Evolutionary conservation across 2,113 vertebrate genomes (phyloP), one percentile per base, ranked within the genome.

Genomic region (Phainopepla nitens): DNA sequence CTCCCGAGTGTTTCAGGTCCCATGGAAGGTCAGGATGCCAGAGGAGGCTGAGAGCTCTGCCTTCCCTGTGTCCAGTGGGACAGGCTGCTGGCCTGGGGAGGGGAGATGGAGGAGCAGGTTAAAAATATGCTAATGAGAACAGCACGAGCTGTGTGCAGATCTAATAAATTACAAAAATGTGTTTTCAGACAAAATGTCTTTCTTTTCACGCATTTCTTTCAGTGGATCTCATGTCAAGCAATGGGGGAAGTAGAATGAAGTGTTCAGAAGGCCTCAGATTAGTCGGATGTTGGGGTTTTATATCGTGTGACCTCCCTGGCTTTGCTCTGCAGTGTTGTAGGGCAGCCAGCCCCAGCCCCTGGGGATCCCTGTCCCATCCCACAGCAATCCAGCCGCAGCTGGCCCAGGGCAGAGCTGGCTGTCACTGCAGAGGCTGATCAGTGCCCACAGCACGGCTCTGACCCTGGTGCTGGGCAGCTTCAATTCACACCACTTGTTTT

Each of bases 131-230:
- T 68, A 29, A 78, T 56, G 71, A 84, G 36, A 93, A 36, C 64
- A 77, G 41, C 31, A 54, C 24, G 64, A 72, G 56, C 72, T 66
- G 14, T 84, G 64, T 92, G 76, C 75, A 92, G 57, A 72, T 50
- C n/a, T 79, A 95, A 96, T 97, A 93, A 95, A 96, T 61, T 15
- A 84, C 36, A 41, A 54, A 64, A 88, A 68, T 13, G 56, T 50
- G 82, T 89, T 93, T 95, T 89, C 73, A 80, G 71, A 82, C 21
- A 49, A n/a, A 73, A 69, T 16, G 57, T 54, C 31, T 65, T 29
- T 58, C 23, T 89, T 70, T 47, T 56, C 64, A 3, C 42, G 20
- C 12, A 0, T 51, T 77, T 45, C 54, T 27, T 66, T 60, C 23
- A 27, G 33, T 51, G 35, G 33, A 27, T 68, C 21, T 54, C 15